Percentiles rank a stretch among this genome's conserved stretches.
phyloP scores from a whole-genome alignment of 2,797 vertebrate genomes.

The Xiphophorus birchmanni region DNA sequence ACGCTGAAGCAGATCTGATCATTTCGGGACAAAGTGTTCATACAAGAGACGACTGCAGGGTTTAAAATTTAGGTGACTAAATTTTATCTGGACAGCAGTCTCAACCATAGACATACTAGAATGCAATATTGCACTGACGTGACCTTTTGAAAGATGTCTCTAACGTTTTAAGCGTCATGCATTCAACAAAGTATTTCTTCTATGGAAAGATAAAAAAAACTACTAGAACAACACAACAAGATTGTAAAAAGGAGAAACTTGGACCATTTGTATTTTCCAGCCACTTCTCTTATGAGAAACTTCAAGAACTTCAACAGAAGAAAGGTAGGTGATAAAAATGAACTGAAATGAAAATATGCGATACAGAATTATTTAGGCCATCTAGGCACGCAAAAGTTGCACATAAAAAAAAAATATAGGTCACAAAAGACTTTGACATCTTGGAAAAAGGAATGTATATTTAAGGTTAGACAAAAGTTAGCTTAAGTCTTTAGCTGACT shows the following conservation, averaged over 20 bases:
- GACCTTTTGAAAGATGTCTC: neutral
- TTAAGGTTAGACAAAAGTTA: neutral
- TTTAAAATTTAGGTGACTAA: neutral
- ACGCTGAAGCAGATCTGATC: neutral
- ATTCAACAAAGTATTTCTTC: neutral
- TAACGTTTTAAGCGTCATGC: neutral
- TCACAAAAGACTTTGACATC: neutral
- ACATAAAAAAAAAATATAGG: neutral
- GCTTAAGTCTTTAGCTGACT: neutral
- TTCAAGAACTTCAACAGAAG: neutral
- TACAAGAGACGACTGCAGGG: neutral
- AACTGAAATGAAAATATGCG: neutral
- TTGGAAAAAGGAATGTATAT: neutral
- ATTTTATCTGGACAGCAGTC: neutral
- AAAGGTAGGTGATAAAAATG: neutral
- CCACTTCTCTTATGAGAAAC: neutral
- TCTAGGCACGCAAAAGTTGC: neutral
- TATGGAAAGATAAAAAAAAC: slow-evolving; percentile 19
- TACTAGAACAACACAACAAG: neutral
- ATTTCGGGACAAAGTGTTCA: neutral
- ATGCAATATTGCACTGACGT: neutral
- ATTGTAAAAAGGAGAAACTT: slow-evolving; percentile 49
- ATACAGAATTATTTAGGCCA: neutral
- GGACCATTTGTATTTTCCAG: neutral
- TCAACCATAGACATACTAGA: neutral